These are phyloP conservation scores for Cyclina sinensis DNA, from an alignment of 1,140 invertebrate species.

Conservation along the genomic window DNA sequence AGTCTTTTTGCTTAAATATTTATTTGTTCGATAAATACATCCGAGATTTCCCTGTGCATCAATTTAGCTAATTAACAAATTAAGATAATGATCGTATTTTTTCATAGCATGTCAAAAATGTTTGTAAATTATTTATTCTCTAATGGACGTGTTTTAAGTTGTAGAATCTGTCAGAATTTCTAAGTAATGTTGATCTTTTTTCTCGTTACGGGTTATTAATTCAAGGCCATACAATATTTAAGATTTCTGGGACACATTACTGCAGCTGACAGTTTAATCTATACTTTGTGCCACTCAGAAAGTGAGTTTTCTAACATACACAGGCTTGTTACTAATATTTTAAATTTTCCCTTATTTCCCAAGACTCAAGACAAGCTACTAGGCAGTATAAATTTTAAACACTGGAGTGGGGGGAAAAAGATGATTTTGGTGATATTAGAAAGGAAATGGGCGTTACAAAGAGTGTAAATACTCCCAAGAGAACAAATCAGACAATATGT, in stretches of 20 bases:
- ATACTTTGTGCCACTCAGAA: too few species aligned
- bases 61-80: constrained; percentile 35
- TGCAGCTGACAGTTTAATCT: too few species aligned
- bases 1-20: background rate
- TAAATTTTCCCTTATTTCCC: too few species aligned
- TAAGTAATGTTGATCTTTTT: background rate
- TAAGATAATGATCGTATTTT: background rate
- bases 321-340: too few species aligned
- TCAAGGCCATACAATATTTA: background rate
- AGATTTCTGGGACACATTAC: background rate
- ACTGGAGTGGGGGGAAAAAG: too few species aligned
- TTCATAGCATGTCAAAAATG: background rate
- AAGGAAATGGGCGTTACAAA: too few species aligned
- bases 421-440: too few species aligned
- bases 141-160: background rate
- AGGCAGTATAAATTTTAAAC: too few species aligned
- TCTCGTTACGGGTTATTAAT: background rate
- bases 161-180: constrained; percentile 12
- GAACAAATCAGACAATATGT: too few species aligned
- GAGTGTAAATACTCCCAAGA: too few species aligned
- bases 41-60: background rate
- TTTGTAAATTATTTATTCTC: constrained; percentile 17
- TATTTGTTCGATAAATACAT: background rate
- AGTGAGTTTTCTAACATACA: too few species aligned
- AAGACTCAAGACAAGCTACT: too few species aligned